A percentile compares a stretch with the other conserved stretches of the same genome.
These are phyloP conservation scores for Luffia ferchaultella DNA, from an alignment of 2,888 invertebrate genomes.

Conservation along the genomic window DNA sequence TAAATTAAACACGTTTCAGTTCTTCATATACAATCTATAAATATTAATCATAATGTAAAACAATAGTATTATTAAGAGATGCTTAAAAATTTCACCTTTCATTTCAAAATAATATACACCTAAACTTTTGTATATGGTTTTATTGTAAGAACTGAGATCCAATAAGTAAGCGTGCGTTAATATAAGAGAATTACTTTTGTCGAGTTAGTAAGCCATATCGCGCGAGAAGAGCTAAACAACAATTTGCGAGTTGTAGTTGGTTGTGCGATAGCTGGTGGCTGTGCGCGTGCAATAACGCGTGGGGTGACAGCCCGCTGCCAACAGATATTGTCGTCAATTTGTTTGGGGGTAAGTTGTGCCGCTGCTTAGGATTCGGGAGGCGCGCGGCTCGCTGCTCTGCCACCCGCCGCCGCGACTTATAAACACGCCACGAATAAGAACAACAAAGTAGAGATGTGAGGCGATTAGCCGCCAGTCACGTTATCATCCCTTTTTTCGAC, in stretches of 20 bases:
- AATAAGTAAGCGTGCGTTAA: neutral
- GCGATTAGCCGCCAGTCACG: constrained; percentile 48
- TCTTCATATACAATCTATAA: too few relatives aligned
- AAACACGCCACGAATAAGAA: constrained; percentile 53
- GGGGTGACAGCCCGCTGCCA: constrained; percentile 47
- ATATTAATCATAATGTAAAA: too few relatives aligned
- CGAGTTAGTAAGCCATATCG: neutral
- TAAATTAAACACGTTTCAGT: too few relatives aligned
- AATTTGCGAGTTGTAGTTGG: neutral
- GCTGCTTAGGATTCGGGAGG: constrained; percentile 49
- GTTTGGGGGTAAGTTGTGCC: constrained; percentile 36
- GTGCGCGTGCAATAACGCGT: constrained; percentile 38
- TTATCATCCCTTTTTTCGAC: constrained; percentile 35
- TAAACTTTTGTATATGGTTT: too few relatives aligned
- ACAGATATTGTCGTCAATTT: constrained; percentile 59
- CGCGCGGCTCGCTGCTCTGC: constrained; percentile 31
- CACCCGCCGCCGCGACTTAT: constrained; percentile 37
- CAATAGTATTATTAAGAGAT: too few relatives aligned
- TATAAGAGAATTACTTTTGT: neutral
- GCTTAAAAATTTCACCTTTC: too few relatives aligned
- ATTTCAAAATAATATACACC: too few relatives aligned
- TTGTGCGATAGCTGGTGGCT: neutral
- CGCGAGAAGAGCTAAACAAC: neutral
- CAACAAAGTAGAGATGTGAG: constrained; percentile 57
- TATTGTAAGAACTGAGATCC: too few relatives aligned